Percentiles rank a stretch among this genome's conserved stretches.
Conservation (phyloP, 2,888 invertebrate genomes). For the Polia nebulosa region DNA sequence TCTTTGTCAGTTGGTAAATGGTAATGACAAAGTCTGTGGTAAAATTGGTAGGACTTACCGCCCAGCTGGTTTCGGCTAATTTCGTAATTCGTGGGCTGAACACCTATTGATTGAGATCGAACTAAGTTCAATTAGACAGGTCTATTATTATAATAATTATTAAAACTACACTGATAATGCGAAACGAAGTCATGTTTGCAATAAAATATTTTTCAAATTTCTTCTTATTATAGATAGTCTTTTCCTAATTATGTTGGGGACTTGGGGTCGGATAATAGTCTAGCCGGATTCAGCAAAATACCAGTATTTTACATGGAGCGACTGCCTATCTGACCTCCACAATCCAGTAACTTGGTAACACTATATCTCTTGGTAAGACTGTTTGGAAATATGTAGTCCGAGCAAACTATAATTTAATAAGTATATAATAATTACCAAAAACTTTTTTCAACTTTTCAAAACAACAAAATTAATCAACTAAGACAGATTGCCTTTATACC, state of each 20-base stretch:
- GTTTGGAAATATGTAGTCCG: neutral
- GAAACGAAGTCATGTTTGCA: neutral
- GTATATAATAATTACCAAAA: no score
- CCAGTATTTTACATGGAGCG: neutral
- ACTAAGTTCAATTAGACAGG: slow-evolving; percentile 24
- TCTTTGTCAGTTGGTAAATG: slow-evolving; percentile 30
- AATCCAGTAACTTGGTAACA: neutral
- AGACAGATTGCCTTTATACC: neutral
- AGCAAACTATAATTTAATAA: neutral
- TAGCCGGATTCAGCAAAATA: neutral
- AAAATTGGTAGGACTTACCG: slow-evolving; percentile 62
- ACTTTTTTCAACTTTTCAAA: neutral
- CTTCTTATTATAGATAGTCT: no score
- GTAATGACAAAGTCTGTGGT: slow-evolving; percentile 22
- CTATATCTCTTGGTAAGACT: neutral
- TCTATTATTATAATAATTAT: neutral
- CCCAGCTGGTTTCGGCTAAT: slow-evolving; percentile 82
- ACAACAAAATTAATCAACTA: neutral
- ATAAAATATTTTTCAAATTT: neutral
- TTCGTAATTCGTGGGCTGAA: slow-evolving; percentile 83
- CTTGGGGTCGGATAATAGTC: neutral
- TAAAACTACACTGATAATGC: neutral
- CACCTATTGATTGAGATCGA: slow-evolving; percentile 73
- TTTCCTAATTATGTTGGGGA: neutral
- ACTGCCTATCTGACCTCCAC: neutral